Base-by-base conservation (phyloP, 2,888 invertebrate species). In the Panopea generosa region DNA sequence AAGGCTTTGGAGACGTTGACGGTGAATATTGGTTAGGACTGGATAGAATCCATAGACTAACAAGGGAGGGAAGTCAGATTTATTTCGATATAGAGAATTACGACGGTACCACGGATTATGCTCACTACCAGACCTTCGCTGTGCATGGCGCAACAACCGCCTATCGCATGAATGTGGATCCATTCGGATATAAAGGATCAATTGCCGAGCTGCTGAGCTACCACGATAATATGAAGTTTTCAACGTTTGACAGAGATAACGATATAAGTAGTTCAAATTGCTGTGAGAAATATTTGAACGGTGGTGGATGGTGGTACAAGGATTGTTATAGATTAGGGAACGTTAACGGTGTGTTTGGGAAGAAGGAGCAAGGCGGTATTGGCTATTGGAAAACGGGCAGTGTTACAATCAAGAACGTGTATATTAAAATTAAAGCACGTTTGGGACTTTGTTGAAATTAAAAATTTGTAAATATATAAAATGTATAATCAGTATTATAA, bases 181-280 rank as follows among this genome's bases (percentile, higher is more conserved):
- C 57, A 11, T 94, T 94, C 33, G 96, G 95, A 0, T 77, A 72
- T 22, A 45, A 63, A 11, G 77, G 77, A 24, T 43, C 67, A 1
- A 6, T 77, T 0, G 18, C 11, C 9, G 72, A 77, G 29, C 29
- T 53, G 7, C 33, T 77, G 6, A 68, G 63, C 26, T 63, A 68
- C 59, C 77, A 77, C 49, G 59, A 77, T 49, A 55, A 72, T 18
- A 67, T 59, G 72, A 63, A 57, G 24, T 77, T 77, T 49, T 72
- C 77, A 11, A 72, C 77, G 1, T 77, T 53, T 29, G 77, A 77
- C 49, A 22, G 77, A 26, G 75, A 77, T 49, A 71, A 76, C 47
- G 76, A 76, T 18, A 14, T 22, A 2, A 7, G 4, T 45, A 3
- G 29, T n/a, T 27, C 16, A 6, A 63, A 53, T 29, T 68, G 63